Percentiles rank a stretch among this genome's conserved stretches.
phyloP scores from a whole-genome alignment of 2,797 vertebrate species.

The Poecile montanus region DNA sequence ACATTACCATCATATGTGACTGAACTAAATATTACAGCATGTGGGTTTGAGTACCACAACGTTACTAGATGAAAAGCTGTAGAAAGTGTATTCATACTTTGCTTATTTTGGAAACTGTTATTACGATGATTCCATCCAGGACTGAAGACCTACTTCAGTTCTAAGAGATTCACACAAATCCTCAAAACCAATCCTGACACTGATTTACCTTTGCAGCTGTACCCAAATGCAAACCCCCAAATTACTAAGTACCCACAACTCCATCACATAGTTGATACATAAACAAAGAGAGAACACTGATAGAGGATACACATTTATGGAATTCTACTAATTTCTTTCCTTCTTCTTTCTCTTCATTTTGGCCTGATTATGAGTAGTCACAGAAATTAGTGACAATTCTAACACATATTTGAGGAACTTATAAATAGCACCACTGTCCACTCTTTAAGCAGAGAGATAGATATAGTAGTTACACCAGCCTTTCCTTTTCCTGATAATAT shows the following conservation, averaged over 20 bases:
- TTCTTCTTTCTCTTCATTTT: neutral
- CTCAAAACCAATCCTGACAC: neutral
- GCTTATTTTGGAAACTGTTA: neutral
- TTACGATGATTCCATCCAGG: neutral
- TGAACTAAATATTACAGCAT: neutral
- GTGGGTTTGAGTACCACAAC: neutral
- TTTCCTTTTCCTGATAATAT: neutral
- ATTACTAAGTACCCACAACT: neutral
- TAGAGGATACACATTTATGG: neutral
- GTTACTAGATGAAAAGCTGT: neutral
- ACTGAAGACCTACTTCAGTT: neutral
- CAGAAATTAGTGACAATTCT: neutral
- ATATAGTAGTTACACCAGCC: neutral
- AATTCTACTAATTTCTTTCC: neutral
- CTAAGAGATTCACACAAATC: neutral
- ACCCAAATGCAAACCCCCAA: neutral
- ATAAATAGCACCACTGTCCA: neutral
- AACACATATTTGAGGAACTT: neutral
- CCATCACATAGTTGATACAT: neutral
- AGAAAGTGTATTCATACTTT: neutral
- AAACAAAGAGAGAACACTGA: neutral
- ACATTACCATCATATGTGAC: fast-evolving
- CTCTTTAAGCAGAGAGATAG: neutral
- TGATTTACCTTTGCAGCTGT: neutral
- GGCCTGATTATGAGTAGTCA: neutral